These are phyloP conservation scores for Cremastinae sp. DNA, from an alignment of 2,888 invertebrate species.

Conservation along the genomic window DNA sequence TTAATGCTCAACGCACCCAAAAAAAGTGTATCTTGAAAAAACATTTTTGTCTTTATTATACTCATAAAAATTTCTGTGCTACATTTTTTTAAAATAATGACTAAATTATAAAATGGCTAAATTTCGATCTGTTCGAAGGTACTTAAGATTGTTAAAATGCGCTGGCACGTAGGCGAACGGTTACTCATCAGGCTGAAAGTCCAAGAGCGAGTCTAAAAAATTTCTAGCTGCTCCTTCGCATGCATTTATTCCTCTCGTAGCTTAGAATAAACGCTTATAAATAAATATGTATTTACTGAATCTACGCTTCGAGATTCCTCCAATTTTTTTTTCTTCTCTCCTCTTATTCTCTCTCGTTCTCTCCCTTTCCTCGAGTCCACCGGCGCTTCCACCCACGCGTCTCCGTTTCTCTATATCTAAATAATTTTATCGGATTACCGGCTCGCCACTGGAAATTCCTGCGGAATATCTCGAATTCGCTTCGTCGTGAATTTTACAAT, in stretches of 20 bases:
- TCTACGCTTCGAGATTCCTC: background rate
- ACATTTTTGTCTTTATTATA: too few relatives aligned
- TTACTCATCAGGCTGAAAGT: constrained; percentile 48
- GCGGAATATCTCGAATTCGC: background rate
- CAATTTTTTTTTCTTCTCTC: constrained; percentile 22
- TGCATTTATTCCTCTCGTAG: constrained; percentile 40
- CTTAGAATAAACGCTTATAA: constrained; percentile 30
- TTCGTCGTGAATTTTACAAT: background rate
- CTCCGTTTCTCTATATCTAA: constrained; percentile 14
- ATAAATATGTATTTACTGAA: constrained; percentile 35
- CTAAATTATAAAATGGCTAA: too few relatives aligned
- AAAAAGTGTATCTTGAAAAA: too few relatives aligned
- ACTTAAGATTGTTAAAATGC: constrained; percentile 57
- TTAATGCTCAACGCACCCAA: too few relatives aligned
- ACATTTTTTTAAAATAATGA: too few relatives aligned
- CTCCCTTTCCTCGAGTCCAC: too few relatives aligned
- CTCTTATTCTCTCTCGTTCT: background rate
- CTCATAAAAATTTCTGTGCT: too few relatives aligned
- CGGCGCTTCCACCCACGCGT: constrained; percentile 25
- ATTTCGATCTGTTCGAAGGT: too few relatives aligned
- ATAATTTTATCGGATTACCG: background rate
- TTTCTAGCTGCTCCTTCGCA: background rate
- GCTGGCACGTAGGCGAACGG: constrained; percentile 55
- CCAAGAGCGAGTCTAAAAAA: constrained; percentile 37
- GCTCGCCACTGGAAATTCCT: background rate